phyloP scores from a whole-genome alignment of 2,888 invertebrate genomes.

The Metallyticus violacea region DNA sequence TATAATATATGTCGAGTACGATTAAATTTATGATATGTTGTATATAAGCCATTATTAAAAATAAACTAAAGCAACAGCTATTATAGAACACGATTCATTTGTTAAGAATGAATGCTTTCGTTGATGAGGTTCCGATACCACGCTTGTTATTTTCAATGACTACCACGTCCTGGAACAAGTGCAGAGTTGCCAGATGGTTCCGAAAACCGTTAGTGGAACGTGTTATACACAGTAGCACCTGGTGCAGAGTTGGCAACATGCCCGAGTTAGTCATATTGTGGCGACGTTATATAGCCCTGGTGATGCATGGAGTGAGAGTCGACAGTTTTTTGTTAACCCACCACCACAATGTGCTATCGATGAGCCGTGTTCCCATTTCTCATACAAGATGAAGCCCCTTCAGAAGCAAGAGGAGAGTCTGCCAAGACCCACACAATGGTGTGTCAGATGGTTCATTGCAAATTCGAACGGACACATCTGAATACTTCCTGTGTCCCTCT shows the following conservation, averaged over 20 bases:
- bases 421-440: background rate
- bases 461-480: background rate
- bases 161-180: too few relatives aligned
- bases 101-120: too few relatives aligned
- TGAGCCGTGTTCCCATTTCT: background rate
- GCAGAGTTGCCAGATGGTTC: too few relatives aligned
- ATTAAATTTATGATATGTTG: too few relatives aligned
- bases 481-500: background rate
- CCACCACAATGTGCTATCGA: background rate
- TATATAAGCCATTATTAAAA: too few relatives aligned
- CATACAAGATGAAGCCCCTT: background rate
- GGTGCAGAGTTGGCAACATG: background rate
- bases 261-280: background rate
- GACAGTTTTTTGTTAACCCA: background rate
- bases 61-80: too few relatives aligned
- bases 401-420: background rate
- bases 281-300: background rate
- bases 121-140: background rate
- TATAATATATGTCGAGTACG: too few relatives aligned
- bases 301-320: background rate
- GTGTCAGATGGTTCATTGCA: background rate
- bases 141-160: background rate
- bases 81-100: too few relatives aligned
- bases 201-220: too few relatives aligned
- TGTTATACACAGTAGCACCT: background rate